Evolutionary conservation across 2,888 invertebrate species (phyloP).

Genomic region (Pedicia rivosa): DNA sequence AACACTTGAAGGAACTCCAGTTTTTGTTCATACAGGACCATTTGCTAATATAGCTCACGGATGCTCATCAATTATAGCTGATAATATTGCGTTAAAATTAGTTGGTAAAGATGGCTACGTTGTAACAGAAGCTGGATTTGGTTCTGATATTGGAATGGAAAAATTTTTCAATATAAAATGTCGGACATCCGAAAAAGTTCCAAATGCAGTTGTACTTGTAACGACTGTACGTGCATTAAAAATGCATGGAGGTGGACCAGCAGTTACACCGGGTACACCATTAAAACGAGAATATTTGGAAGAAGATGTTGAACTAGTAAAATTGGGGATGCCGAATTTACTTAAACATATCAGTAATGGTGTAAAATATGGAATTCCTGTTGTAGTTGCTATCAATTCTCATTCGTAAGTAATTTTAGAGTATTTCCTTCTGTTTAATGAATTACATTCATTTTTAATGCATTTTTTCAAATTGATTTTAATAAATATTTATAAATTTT

Average conservation of each 20-base stretch:
- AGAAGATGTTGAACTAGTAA: conserved; percentile 74
- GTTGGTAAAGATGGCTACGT: conserved; percentile 85
- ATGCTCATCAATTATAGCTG: conserved; percentile 90
- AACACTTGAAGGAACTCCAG: conserved; percentile 88
- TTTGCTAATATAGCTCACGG: conserved; percentile 99
- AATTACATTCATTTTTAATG: neutral
- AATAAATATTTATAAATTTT: neutral
- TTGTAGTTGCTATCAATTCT: conserved; percentile 83
- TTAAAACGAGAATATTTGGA: conserved; percentile 69
- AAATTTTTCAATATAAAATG: conserved; percentile 97
- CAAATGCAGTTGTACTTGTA: conserved; percentile 84
- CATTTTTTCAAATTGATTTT: neutral
- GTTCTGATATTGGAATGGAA: conserved; percentile 97
- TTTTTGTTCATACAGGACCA: conserved; percentile 93
- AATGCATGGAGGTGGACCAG: conserved; percentile 97
- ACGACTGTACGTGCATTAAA: conserved; percentile 89
- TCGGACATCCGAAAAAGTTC: conserved; percentile 67
- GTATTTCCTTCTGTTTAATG: neutral
- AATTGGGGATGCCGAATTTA: conserved; percentile 78
- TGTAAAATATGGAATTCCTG: conserved; percentile 75
- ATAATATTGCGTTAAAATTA: conserved; percentile 82
- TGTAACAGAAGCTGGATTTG: conserved; percentile 96
- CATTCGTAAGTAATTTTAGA: conserved; percentile 45
- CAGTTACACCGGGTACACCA: conserved; percentile 71
- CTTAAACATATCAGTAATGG: conserved; percentile 90